A percentile compares a stretch with the other conserved stretches of the same genome.
phyloP scores from a whole-genome alignment of 2,888 invertebrate species.

The Rhagonycha fulva region DNA sequence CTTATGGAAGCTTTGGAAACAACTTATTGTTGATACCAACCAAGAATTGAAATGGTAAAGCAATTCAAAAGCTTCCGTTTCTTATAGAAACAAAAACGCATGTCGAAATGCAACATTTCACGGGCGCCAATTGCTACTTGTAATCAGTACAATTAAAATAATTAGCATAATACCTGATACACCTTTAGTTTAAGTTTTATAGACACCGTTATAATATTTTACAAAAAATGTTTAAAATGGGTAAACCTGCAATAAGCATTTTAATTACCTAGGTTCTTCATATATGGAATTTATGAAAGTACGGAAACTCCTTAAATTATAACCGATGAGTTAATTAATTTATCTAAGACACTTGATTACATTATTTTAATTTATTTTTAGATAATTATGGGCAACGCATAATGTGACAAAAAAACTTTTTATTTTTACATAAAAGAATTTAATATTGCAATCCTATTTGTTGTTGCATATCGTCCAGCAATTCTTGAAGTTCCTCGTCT shows the following conservation, averaged over 20 bases:
- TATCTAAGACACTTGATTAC: not conserved
- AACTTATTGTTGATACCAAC: too few relatives aligned
- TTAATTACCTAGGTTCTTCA: not conserved
- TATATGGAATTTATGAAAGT: not conserved
- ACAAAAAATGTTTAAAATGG: not conserved
- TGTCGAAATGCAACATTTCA: not conserved
- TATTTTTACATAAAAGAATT: not conserved
- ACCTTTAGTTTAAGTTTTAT: not conserved
- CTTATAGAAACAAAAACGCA: not conserved
- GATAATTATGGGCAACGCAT: too few relatives aligned
- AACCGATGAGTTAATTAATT: not conserved
- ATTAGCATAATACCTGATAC: not conserved
- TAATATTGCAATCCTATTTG: not conserved
- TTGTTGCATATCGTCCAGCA: not conserved
- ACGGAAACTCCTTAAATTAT: not conserved
- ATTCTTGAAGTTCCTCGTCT: not conserved
- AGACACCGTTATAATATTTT: not conserved
- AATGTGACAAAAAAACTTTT: too few relatives aligned
- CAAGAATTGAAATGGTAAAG: too few relatives aligned
- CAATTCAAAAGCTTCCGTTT: too few relatives aligned
- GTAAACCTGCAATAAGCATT: not conserved
- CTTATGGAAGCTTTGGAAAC: too few relatives aligned
- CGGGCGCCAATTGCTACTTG: not conserved
- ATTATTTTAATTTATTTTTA: not conserved
- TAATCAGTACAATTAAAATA: not conserved